Base-by-base conservation (phyloP, 2,888 invertebrate species). In the Catocala nupta region DNA sequence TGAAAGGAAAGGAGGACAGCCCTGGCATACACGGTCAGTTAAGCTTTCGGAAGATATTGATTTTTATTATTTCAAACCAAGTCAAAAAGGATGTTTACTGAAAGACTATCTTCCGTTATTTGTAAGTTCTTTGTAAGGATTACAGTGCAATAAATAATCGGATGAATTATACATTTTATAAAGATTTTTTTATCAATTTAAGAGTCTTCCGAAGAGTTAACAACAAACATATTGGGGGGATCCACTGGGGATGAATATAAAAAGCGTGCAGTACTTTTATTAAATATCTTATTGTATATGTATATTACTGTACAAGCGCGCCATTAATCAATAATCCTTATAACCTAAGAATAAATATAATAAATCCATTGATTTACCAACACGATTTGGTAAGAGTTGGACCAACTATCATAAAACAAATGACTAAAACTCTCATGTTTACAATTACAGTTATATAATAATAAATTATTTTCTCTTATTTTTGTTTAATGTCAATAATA, bases 11-110 rank as follows among this genome's bases (percentile, higher is more conserved):
- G 70, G 63, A 68, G 68, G 75, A 72, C 75, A 68, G 73, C 73
- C 72, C 70, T 68, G 73, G 75, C 70, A 71, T 68, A 66, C 71
- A 80, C 78, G 85, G 83, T 80, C 82, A 85, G 84, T 84, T 85
- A 82, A 73, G 77, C 80, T 75, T 78, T 75, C 57, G 77, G 74
- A 75, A 77, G 65, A 71, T 80, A 84, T 84, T 75, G 83, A 79
- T 81, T 82, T 76, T 80, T 77, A 77, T 78, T 73, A 56, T 70
- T 57, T 71, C 56, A 55, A 65, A 51, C 54, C 13, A 43, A 59
- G 60, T 53, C 63, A 58, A 62, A 65, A 62, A 50, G 54, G 51
- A 71, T 66, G 64, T 74, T 66, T 55, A 59, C 53, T 12, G 59
- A 51, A 63, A 51, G 51, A 34, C 49, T 42, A 36, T 55, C 64